These are phyloP conservation scores for Serrognathus titanus DNA, from an alignment of 2,888 invertebrate genomes.

Conservation along the genomic window DNA sequence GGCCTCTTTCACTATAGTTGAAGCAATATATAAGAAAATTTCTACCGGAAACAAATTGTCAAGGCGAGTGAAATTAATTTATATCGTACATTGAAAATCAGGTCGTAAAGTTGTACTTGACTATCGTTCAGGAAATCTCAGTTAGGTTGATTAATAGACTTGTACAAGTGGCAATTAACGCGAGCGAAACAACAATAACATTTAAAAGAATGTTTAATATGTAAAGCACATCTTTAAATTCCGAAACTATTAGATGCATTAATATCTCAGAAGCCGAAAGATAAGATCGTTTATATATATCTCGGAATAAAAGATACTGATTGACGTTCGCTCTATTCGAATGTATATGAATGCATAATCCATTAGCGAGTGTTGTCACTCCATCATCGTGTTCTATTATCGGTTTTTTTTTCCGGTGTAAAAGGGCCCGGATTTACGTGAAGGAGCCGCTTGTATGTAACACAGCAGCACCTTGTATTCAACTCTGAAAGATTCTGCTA, in stretches of 20 bases:
- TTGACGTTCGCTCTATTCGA: conserved; percentile 3
- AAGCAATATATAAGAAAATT: no score
- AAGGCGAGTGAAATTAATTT: no score
- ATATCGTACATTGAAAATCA: no score
- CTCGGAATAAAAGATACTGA: conserved; percentile 11
- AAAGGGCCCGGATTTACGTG: not conserved
- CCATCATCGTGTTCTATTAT: conserved; percentile 14
- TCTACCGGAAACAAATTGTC: no score
- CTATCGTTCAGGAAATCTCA: no score
- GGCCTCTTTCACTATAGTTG: no score
- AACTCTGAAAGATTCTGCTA: conserved; percentile 2
- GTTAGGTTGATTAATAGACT: no score
- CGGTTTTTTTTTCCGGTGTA: not conserved
- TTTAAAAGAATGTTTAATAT: no score
- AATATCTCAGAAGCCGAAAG: conserved; percentile 7
- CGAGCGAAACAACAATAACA: no score
- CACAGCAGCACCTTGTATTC: conserved; percentile 12
- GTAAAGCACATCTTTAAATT: not conserved
- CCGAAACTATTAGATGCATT: conserved; percentile 7
- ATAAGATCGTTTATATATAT: conserved; percentile 15
- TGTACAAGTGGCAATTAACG: no score
- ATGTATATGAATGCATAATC: conserved; percentile 9
- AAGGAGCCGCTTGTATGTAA: conserved; percentile 8
- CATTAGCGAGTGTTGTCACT: conserved; percentile 14
- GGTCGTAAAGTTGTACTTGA: no score